Evolutionary conservation across 2,888 invertebrate species (phyloP), one percentile per base, ranked within the genome.

Genomic region (Drosophila monieri): DNA sequence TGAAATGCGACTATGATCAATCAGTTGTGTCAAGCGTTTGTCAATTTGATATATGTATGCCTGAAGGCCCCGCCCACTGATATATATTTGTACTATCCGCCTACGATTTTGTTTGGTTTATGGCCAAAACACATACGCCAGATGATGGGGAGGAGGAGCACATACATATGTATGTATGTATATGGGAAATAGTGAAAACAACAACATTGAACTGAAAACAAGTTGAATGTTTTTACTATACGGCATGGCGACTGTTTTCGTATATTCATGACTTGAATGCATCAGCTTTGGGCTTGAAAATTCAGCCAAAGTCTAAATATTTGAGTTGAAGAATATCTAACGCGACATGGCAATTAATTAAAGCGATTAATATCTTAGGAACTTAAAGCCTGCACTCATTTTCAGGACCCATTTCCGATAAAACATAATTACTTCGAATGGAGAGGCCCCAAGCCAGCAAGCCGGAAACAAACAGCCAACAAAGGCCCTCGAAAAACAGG

Each of bases 401-500:
- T 25, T 32, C 32, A 14, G 27, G 35, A 64, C 53, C 66, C 44
- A 66, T 64, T 64, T 64, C 66, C 37, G 54, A 51, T 62, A 68
- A 56, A 68, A 48, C 68, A 66, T 66, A 66, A 66, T 66, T 68
- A 66, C 68, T 67, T 47, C 25, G 65, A 37, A 47, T 67, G 47
- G 25, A 12, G 32, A n/a, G n/a, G n/a, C n/a, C n/a, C n/a, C n/a
- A 27, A 43, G 47, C 48, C 55, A 23, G 18, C 39, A 15, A 64
- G 48, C 56, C 52, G 64, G 65, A 66, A 55, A 41, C 68, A 66
- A 55, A 48, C 56, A 12, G 41, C 41, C 51, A 25, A 35, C 59
- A 53, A 57, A 57, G 44, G 57, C 43, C 18, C 57, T 41, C 8
- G 12, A 51, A 62, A 64, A 65, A 53, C 44, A 37, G 57, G 27